Percentiles rank a stretch among this genome's conserved stretches.
phyloP scores from a whole-genome alignment of 2,888 invertebrate genomes.

The Andrena marginata region DNA sequence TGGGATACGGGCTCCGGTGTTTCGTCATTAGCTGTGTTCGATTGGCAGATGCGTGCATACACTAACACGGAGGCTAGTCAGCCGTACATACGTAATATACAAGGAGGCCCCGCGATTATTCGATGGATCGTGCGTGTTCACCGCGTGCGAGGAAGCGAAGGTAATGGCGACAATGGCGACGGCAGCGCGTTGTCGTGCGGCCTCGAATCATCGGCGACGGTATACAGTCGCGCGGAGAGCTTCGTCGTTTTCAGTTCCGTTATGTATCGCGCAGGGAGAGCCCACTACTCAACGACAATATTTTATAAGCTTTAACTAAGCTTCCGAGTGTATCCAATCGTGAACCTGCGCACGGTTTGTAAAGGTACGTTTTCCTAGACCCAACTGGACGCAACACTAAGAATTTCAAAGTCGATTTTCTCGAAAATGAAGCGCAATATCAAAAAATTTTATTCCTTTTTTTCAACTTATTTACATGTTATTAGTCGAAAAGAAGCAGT shows the following conservation, averaged over 20 bases:
- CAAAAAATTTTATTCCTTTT: too few relatives aligned
- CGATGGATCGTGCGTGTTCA: slow-evolving; percentile 7
- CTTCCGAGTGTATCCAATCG: slow-evolving; percentile 23
- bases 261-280: slow-evolving; percentile 24
- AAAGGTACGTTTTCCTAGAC: too few relatives aligned
- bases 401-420: too few relatives aligned
- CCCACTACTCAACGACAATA: slow-evolving; percentile 46
- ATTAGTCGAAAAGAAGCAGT: too few relatives aligned
- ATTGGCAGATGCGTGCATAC: slow-evolving; percentile 55
- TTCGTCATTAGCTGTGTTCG: slow-evolving; percentile 69
- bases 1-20: slow-evolving; percentile 68
- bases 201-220: slow-evolving; percentile 74
- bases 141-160: slow-evolving; percentile 15
- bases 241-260: slow-evolving; percentile 70
- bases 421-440: too few relatives aligned
- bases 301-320: slow-evolving; percentile 53
- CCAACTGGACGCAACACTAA: too few relatives aligned
- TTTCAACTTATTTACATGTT: too few relatives aligned
- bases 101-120: slow-evolving; percentile 18
- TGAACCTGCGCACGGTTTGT: background rate
- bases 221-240: slow-evolving; percentile 65
- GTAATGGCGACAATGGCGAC: slow-evolving; percentile 34
- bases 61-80: slow-evolving; percentile 40
- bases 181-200: slow-evolving; percentile 54
- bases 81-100: slow-evolving; percentile 30